Evolutionary conservation across 2,888 invertebrate genomes (phyloP), one percentile per base, ranked within the genome.

Genomic region (Caenorhabditis angaria): DNA sequence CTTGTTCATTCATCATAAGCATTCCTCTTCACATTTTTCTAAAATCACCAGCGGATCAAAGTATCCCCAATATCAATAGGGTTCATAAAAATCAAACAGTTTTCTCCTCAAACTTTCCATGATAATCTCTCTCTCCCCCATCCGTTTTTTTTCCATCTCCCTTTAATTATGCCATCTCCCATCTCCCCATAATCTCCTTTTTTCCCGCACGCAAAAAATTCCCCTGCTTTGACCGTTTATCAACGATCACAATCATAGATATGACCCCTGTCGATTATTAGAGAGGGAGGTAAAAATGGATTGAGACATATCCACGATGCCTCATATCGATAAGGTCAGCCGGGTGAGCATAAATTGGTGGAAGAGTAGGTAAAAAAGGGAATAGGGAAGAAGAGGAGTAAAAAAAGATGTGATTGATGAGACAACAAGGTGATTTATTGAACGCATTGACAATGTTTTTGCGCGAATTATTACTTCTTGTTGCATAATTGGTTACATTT

Each of bases 241-340:
- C 70, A 65, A 61, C 70, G 70, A 65, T 70, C 70, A 63, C 24
- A 32, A 65, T 69, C 53, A 35, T 53, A n/a, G 65, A 70, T 57
- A 61, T 70, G 61, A 64, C 65, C 64, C 64, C 63, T 64, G n/a
- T n/a, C n/a, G n/a, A n/a, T n/a, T n/a, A n/a, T n/a, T n/a, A n/a
- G n/a, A n/a, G n/a, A n/a, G n/a, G n/a, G 18, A 41, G 41, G 18
- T 41, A 18, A 41, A 18, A 14, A 41, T 18, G 10, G 41, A 41
- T 41, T 61, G 61, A 70, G 70, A 70, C 64, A 51, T 70, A 18
- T 41, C 5, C 14, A 12, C 18, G 18, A 10, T 41, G 3, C 18
- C 14, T 10, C 14, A 41, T 41, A 41, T 41, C 41, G 41, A 41
- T 41, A 41, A 41, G 41, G 41, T 41, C 41, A 41, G 41, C 41